phyloP scores from a whole-genome alignment of 2,113 vertebrate genomes.

The Hemibagrus wyckioides region DNA sequence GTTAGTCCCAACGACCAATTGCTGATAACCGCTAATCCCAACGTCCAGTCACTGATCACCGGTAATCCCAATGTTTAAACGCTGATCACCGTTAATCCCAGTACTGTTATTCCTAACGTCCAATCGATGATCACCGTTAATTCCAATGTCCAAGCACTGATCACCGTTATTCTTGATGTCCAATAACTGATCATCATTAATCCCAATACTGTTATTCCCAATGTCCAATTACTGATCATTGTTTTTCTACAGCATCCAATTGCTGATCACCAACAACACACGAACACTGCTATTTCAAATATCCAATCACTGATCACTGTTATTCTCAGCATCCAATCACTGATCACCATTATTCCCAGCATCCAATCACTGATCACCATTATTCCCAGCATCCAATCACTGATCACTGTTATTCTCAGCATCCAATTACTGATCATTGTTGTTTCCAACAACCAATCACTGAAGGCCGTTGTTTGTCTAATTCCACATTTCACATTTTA shows the following conservation, averaged over 20 bases:
- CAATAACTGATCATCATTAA: not conserved
- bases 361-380: not conserved
- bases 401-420: not conserved
- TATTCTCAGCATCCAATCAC: too few species aligned
- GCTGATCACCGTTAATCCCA: not conserved
- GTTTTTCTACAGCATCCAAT: not conserved
- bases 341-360: not conserved
- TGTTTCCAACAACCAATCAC: too few species aligned
- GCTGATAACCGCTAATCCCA: not conserved
- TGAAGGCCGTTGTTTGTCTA: not conserved
- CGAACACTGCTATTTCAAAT: not conserved
- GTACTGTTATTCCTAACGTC: not conserved
- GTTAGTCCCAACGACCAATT: not conserved
- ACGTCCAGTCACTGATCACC: not conserved
- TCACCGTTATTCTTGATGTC: not conserved
- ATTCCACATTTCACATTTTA: not conserved
- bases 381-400: too few species aligned
- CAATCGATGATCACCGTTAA: not conserved
- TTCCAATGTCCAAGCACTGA: not conserved
- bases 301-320: not conserved
- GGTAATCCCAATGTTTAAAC: not conserved
- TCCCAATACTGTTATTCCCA: too few species aligned
- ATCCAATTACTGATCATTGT: not conserved
- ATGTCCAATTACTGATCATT: not conserved
- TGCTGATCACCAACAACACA: not conserved